Conservation (phyloP, 2,888 invertebrate genomes). For the Incurvaria masculella region DNA sequence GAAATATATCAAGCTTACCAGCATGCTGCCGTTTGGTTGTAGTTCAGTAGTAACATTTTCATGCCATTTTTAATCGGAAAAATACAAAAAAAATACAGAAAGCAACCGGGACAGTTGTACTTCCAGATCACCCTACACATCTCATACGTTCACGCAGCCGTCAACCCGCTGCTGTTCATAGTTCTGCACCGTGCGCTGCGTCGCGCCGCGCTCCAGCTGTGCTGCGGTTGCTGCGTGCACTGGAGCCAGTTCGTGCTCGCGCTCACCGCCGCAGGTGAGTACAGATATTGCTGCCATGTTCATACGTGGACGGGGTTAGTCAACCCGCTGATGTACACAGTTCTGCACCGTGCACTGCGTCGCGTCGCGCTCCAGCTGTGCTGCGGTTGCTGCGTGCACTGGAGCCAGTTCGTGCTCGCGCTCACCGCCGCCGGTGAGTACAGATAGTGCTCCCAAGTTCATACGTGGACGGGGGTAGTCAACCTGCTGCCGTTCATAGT, state of each 20-base stretch:
- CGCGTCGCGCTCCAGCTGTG: slow-evolving; percentile 70
- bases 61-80: too few species aligned
- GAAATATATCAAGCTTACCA: too few species aligned
- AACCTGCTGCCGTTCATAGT: slow-evolving; percentile 79
- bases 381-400: slow-evolving; percentile 69
- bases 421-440: slow-evolving; percentile 48
- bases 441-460: slow-evolving; percentile 85
- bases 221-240: slow-evolving; percentile 71
- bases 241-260: slow-evolving; percentile 60
- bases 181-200: slow-evolving; percentile 73
- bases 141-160: slow-evolving; percentile 83
- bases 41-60: too few species aligned
- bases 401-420: slow-evolving; percentile 59
- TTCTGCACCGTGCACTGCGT: slow-evolving; percentile 71
- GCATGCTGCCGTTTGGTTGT: too few species aligned
- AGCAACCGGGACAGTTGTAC: slow-evolving; percentile 45
- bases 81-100: too few species aligned
- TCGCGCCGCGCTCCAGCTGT: slow-evolving; percentile 67
- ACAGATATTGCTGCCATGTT: slow-evolving; percentile 84
- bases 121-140: slow-evolving; percentile 81
- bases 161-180: slow-evolving; percentile 78
- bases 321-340: slow-evolving; percentile 76
- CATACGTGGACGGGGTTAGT: slow-evolving; percentile 84
- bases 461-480: slow-evolving; percentile 81
- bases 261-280: slow-evolving; percentile 47